Percentiles rank a stretch among this genome's conserved stretches.
These are phyloP conservation scores for Mylabris phalerata DNA, from an alignment of 1,140 invertebrate genomes.

Conservation along the genomic window DNA sequence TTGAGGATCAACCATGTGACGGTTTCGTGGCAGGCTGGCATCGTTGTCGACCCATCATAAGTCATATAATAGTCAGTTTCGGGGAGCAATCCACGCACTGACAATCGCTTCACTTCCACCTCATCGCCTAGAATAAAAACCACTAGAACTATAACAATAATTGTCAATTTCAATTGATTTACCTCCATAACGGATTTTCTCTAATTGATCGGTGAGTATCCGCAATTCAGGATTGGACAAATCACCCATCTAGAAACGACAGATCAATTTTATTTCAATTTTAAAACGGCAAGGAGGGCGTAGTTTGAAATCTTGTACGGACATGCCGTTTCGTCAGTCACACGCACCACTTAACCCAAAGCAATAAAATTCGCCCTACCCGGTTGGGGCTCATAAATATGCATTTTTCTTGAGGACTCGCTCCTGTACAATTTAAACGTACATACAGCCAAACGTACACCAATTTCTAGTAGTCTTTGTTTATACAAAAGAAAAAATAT, in stretches of 20 bases:
- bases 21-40: conserved; percentile 87
- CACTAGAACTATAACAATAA: not conserved
- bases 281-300: not conserved
- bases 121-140: conserved; percentile 56
- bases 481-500: conserved; percentile 21
- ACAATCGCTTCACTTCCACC: conserved; percentile 72
- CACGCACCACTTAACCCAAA: not conserved
- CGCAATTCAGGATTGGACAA: conserved; percentile 78
- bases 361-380: not conserved
- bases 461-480: conserved; percentile 26
- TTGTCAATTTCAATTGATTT: conserved; percentile 27
- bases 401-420: conserved; percentile 16
- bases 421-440: conserved; percentile 1
- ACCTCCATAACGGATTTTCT: conserved; percentile 83
- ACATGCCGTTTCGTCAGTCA: not conserved
- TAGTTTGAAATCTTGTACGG: not conserved
- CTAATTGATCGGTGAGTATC: conserved; percentile 79
- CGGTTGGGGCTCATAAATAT: conserved; percentile 21
- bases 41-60: conserved; percentile 93
- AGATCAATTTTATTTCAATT: not conserved
- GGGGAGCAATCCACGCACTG: conserved; percentile 76
- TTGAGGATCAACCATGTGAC: conserved; percentile 95
- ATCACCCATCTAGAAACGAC: conserved; percentile 66
- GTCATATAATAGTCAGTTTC: conserved; percentile 95
- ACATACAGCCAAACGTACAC: conserved; percentile 25